Conservation (phyloP, 2,888 invertebrate species). For the Brenthis hecate region DNA sequence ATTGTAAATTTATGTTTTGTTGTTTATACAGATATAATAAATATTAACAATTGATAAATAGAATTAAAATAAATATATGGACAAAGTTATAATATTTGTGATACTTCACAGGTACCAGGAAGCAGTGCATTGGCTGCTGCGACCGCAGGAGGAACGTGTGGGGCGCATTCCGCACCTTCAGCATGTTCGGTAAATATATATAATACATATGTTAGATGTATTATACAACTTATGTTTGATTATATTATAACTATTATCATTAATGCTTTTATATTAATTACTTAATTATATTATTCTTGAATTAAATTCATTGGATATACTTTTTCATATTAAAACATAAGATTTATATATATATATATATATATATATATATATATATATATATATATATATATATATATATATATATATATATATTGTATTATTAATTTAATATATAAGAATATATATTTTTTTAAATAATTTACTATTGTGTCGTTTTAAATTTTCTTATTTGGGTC, state of each 20-base stretch:
- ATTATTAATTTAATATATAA: too few relatives aligned
- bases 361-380: too few relatives aligned
- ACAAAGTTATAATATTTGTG: not conserved
- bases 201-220: not conserved
- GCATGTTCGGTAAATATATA: conserved; percentile 73
- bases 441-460: not conserved
- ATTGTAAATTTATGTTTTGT: too few relatives aligned
- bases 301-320: too few relatives aligned
- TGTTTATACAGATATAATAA: too few relatives aligned
- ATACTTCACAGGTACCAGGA: conserved; percentile 66
- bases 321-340: too few relatives aligned
- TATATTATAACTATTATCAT: not conserved
- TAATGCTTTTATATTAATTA: not conserved
- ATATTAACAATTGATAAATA: too few relatives aligned
- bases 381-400: too few relatives aligned
- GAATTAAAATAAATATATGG: not conserved
- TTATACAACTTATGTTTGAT: not conserved
- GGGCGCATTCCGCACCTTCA: conserved; percentile 75
- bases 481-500: conserved; percentile 21
- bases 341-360: too few relatives aligned
- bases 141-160: conserved; percentile 70
- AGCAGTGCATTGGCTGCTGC: conserved; percentile 77
- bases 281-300: not conserved
- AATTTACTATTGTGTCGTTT: not conserved
- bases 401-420: too few relatives aligned